Evolutionary conservation across 2,888 invertebrate species (phyloP), one percentile per base, ranked within the genome.

Genomic region (Pinctada fucata): DNA sequence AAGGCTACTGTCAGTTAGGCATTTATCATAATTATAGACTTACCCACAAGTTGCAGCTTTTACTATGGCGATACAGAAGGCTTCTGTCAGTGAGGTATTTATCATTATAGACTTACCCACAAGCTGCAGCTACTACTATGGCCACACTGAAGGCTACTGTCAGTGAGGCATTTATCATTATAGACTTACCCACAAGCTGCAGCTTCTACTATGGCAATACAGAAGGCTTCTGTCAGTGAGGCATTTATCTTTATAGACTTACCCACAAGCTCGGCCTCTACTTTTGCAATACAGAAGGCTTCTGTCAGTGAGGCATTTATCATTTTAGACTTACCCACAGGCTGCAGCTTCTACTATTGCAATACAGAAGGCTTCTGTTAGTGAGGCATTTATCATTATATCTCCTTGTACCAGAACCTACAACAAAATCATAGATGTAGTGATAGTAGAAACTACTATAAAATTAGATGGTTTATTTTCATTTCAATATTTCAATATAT

Each of bases 111-210:
- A 76, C 88, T 82, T 84, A 94, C 95, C 99, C 99, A 94, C 99
- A 99, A 74, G 97, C 96, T 4, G 98, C 99, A 48, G 99, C 99
- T 94, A 99, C 99, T 13, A 99, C 98, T 87, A 99, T 99, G 49
- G 99, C 98, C 96, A 99, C 99, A 92, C 99, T 99, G 93, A 99
- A 99, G 8, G 99, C 99, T 93, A 99, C 99, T 0, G 99, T 99
- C 72, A 99, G 93, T 1, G 99, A n/a, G n/a, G n/a, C n/a, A n/a
- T n/a, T n/a, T n/a, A n/a, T n/a, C n/a, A n/a, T n/a, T n/a, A 31
- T 31, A 31, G 31, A 77, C 88, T 82, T 84, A 94, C 95, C 99
- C 99, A 94, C 99, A 99, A 74, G 97, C 96, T 4, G 98, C 99
- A 48, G 99, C 99, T 94, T 99, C 99, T 13, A 99, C 98, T 87